phyloP scores from a whole-genome alignment of 2,797 vertebrate species.

The Dromococcyx pavoninus region DNA sequence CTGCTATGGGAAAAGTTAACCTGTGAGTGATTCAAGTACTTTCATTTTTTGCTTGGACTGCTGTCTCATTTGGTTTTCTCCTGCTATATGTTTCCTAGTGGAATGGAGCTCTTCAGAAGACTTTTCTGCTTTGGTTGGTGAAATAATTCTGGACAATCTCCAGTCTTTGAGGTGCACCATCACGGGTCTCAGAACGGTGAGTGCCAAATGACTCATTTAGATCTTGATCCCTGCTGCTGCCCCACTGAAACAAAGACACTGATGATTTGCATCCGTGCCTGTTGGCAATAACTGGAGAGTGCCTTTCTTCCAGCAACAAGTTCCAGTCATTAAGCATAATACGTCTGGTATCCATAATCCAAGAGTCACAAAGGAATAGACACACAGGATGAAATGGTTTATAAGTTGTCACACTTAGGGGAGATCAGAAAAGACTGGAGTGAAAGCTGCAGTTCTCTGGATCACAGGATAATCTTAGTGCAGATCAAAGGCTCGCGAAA shows the following conservation, averaged over 20 bases:
- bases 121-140: constrained; percentile 88
- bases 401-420: constrained; percentile 72
- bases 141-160: constrained; percentile 87
- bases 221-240: not conserved
- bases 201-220: constrained; percentile 14
- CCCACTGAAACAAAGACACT: not conserved
- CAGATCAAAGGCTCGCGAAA: constrained; percentile 65
- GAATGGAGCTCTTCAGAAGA: constrained; percentile 94
- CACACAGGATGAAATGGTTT: constrained; percentile 78
- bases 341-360: constrained; percentile 79
- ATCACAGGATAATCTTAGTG: constrained; percentile 56
- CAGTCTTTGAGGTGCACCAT: constrained; percentile 86
- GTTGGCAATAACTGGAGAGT: constrained; percentile 71
- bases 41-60: not conserved
- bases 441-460: constrained; percentile 58
- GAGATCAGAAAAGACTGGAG: constrained; percentile 70
- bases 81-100: constrained; percentile 78
- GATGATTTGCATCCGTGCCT: constrained; percentile 52
- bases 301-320: constrained; percentile 67
- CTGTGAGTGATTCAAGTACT: not conserved
- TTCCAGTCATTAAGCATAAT: constrained; percentile 74
- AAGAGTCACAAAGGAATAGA: constrained; percentile 72
- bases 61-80: constrained; percentile 20
- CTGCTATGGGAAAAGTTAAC: not conserved
- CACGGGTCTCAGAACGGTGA: constrained; percentile 88